Evolutionary conservation across 2,888 invertebrate genomes (phyloP), one percentile per base, ranked within the genome.

Genomic region (Argyra leucocephala): DNA sequence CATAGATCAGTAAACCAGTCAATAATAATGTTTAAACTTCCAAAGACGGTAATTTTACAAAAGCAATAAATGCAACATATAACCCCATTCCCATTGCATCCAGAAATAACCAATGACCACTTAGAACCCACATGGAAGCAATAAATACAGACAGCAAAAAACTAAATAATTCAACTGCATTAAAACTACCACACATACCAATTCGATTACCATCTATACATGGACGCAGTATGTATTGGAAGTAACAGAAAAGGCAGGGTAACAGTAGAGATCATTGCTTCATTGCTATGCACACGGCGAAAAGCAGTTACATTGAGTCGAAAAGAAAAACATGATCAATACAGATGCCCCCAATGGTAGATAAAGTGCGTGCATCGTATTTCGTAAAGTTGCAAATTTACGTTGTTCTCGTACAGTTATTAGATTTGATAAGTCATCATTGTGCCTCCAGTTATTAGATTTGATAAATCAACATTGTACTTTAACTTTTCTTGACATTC

Each of bases 261-360:
- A 72, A 96, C 94, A 65, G 96, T 96, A 71, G 96, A 96, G 79
- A 97, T 92, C 76, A 97, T 92, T 93, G n/a, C 90, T 88, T 81
- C 96, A 96, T 93, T 76, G 97, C 96, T 74, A 97, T 97, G 79
- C 96, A 96, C 74, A 96, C 93, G 70, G 92, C 96, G 83, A 90
- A 96, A 73, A 89, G 87, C 84, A 93, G 92, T 83, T 97, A 96
- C 91, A 97, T 95, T 66, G 96, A 96, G 82, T 97, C 97, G 78
- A 97, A 97, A 96, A 97, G 85, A 97, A 96, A 82, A 97, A 97
- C 96, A 97, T 97, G 75, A 97, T 88, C 68, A 97, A 88, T 70
- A 96, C 89, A 69, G 96, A 96, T 73, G 97, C 96, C 75, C 96
- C 96, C 69, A 95, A 83, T 66, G 97, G 97, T 79, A 97, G 86